These are phyloP conservation scores for Galaxea fascicularis DNA, from an alignment of 92 coral and sea anemone species.

Conservation along the genomic window DNA sequence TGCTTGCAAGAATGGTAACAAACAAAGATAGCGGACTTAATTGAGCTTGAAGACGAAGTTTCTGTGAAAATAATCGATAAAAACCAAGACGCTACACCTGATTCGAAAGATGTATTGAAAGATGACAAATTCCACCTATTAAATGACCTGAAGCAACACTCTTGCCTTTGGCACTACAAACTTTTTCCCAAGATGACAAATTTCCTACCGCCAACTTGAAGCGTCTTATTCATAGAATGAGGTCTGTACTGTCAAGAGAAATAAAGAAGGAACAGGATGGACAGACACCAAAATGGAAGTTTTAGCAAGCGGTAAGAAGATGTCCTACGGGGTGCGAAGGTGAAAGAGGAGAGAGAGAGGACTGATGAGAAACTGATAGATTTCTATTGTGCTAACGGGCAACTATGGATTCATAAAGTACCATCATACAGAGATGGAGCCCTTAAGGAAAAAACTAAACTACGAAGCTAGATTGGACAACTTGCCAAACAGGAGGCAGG, in stretches of 20 bases:
- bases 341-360: slow-evolving; percentile 18
- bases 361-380: slow-evolving; percentile 2
- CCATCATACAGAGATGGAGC: not conserved
- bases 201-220: not conserved
- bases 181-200: too few species aligned
- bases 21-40: not conserved
- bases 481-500: not conserved
- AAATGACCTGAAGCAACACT: too few species aligned
- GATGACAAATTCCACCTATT: not conserved
- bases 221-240: too few species aligned
- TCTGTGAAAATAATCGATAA: too few species aligned
- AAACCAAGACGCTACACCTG: slow-evolving; percentile 1
- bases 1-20: not conserved
- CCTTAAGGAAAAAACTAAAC: too few species aligned
- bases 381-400: not conserved
- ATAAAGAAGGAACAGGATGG: slow-evolving; percentile 13
- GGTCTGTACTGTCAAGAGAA: not conserved
- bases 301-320: not conserved
- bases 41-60: not conserved
- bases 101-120: not conserved
- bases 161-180: too few species aligned
- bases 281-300: not conserved
- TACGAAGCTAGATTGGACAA: too few species aligned
- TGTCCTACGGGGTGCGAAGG: slow-evolving; percentile 1
- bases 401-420: not conserved